Conservation (phyloP, 2,797 vertebrate species). For the Nyctibius grandis region DNA sequence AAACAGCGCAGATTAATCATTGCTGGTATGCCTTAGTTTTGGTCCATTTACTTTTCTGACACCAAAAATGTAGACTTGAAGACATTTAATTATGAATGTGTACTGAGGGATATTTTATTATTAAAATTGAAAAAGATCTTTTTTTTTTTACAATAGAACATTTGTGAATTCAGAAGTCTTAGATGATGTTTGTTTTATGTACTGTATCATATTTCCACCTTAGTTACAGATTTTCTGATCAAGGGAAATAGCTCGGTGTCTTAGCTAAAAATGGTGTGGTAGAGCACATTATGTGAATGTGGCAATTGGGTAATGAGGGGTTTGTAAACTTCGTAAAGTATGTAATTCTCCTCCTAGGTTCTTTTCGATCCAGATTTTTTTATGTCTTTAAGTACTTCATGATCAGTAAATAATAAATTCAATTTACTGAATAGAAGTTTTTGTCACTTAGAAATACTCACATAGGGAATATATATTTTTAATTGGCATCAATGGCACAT, state of each 20-base stretch:
- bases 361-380: conserved; percentile 46
- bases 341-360: conserved; percentile 53
- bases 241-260: not conserved
- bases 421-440: conserved; percentile 74
- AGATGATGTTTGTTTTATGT: conserved; percentile 12
- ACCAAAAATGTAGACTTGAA: conserved; percentile 30
- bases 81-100: conserved; percentile 37
- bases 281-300: not conserved
- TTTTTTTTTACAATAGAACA: not conserved
- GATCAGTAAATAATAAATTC: conserved; percentile 79
- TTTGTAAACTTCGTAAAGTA: conserved; percentile 50
- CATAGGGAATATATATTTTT: conserved; percentile 80
- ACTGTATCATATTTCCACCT: not conserved
- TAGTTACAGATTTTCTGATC: not conserved
- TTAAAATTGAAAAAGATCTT: not conserved
- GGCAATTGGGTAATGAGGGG: conserved; percentile 23
- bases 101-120: conserved; percentile 36
- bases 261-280: not conserved
- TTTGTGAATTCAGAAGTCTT: conserved; percentile 21
- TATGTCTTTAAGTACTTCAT: conserved; percentile 69
- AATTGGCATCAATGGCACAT: conserved; percentile 82
- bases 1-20: conserved; percentile 41
- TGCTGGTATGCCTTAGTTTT: conserved; percentile 17
- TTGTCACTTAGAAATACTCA: conserved; percentile 74
- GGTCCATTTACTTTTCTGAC: conserved; percentile 47